A percentile compares a stretch with the other conserved stretches of the same genome.
Evolutionary conservation across 2,888 invertebrate genomes (phyloP).

Genomic region (Eucriotettix oculatus): DNA sequence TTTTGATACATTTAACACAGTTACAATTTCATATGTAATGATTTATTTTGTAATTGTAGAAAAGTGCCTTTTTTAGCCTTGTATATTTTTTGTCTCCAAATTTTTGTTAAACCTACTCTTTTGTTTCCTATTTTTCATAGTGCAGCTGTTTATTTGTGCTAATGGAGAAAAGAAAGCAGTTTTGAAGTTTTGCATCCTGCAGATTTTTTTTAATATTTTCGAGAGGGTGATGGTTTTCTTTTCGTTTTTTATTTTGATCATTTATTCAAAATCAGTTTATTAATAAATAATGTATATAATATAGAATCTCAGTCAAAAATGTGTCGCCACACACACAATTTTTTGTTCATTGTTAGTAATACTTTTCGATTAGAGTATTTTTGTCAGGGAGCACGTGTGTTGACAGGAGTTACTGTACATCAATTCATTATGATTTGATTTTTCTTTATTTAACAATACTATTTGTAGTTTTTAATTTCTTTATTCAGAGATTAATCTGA

Average conservation of each 20-base stretch:
- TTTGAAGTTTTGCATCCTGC: constrained; percentile 1
- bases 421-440: too few relatives aligned
- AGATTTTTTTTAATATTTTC: neutral
- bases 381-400: too few relatives aligned
- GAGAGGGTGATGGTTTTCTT: neutral
- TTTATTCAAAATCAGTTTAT: too few relatives aligned
- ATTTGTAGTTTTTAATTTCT: neutral
- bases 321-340: too few relatives aligned
- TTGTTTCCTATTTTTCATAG: neutral
- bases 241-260: neutral
- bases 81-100: neutral
- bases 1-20: constrained; percentile 5
- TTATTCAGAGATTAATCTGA: neutral
- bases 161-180: neutral
- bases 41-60: constrained; percentile 8
- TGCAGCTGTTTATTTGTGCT: too few relatives aligned
- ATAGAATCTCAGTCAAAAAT: too few relatives aligned
- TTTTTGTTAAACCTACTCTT: neutral
- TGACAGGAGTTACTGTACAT: too few relatives aligned
- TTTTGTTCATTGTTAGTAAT: too few relatives aligned
- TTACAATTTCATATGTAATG: constrained; percentile 5
- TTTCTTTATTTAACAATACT: neutral
- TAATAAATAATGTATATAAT: too few relatives aligned
- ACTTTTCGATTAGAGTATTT: too few relatives aligned
- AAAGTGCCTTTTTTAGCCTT: constrained; percentile 7